These are phyloP conservation scores for Butastur rufipennis DNA, from an alignment of 2,113 vertebrate species.

Conservation along the genomic window DNA sequence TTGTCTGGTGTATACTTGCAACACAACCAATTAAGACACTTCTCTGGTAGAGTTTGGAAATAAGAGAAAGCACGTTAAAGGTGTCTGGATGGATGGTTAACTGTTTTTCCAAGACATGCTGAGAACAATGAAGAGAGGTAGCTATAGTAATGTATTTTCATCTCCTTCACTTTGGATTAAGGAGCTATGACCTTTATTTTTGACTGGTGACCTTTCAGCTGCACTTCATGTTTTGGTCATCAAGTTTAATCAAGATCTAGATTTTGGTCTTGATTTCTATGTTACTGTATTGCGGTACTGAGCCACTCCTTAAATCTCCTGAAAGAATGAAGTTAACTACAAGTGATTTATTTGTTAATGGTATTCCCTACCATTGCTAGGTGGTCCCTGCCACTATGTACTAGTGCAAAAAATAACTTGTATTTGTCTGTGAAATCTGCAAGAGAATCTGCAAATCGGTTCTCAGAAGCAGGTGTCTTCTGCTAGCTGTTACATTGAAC, in stretches of 20 bases:
- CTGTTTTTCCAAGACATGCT: accelerated
- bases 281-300: neutral
- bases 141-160: neutral
- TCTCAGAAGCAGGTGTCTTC: neutral
- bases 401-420: neutral
- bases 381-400: neutral
- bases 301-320: neutral
- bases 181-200: neutral
- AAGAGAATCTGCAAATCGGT: neutral
- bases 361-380: neutral
- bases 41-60: neutral
- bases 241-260: neutral
- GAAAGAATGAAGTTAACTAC: neutral
- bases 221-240: neutral
- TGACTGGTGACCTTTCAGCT: neutral
- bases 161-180: neutral
- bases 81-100: neutral
- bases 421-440: neutral
- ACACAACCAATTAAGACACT: neutral
- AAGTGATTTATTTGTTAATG: neutral
- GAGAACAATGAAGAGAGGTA: neutral
- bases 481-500: accelerated
- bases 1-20: neutral
- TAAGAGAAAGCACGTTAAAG: neutral
- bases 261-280: neutral